These are phyloP conservation scores for Onychomys torridus DNA, from an alignment of 2,797 vertebrate species.

Conservation along the genomic window DNA sequence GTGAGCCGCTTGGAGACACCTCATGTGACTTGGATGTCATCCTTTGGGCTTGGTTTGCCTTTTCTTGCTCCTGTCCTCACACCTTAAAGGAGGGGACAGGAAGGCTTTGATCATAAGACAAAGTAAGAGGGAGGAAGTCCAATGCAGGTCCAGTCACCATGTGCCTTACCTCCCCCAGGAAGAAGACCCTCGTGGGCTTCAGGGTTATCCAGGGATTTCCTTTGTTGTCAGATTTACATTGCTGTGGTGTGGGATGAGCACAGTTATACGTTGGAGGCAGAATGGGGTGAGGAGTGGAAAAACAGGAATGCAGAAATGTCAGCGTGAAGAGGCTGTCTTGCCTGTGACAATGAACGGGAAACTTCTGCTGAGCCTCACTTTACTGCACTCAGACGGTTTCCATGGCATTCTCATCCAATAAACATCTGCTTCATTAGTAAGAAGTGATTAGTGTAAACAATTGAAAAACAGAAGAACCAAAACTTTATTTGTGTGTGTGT, in stretches of 20 bases:
- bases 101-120: neutral
- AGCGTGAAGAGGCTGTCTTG: neutral
- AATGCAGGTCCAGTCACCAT: neutral
- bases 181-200: neutral
- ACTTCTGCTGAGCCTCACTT: neutral
- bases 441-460: neutral
- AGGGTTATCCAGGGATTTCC: neutral
- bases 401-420: neutral
- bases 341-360: neutral
- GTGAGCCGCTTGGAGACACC: neutral
- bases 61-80: neutral
- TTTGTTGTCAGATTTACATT: neutral
- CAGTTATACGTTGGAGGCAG: neutral
- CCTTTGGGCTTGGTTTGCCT: neutral
- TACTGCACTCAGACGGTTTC: neutral
- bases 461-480: neutral
- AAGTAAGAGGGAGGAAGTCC: neutral
- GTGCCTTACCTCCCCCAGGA: neutral
- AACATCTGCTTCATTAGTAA: neutral
- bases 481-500: no score
- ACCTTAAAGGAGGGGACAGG: neutral
- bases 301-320: neutral
- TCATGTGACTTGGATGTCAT: neutral
- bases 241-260: neutral
- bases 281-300: neutral